Evolutionary conservation across 2,113 vertebrate genomes (phyloP), one percentile per base, ranked within the genome.

Genomic region (Ranitomeya imitator): DNA sequence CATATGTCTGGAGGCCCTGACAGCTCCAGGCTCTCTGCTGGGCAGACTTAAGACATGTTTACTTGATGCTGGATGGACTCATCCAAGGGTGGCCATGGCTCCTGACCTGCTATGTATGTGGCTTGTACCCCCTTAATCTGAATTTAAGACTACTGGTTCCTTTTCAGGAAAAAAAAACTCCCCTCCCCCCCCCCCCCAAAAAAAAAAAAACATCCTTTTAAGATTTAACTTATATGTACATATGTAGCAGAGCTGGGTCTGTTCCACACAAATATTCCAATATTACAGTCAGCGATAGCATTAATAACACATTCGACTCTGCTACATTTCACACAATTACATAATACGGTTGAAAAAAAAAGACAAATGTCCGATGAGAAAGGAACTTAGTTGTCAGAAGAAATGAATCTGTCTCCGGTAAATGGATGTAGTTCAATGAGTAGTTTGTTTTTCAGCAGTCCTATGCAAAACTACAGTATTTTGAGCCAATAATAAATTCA

Each of bases 61-160:
- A 84, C 82, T 26, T 69, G 51, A 55, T 65, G 3, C 82, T 71
- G 61, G 51, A 52, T 54, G 81, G 81, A 61, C 60, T 37, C 6
- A 6, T 37, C 15, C 59, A 13, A n/a, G 67, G 67, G 23, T 60
- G 37, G 60, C 11, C 13, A 59, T 51, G 59, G 7, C 61, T 71
- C 21, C 21, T 23, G 45, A 83, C 45, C 52, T 65, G 81, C n/a
- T 69, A 69, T 67, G 65, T n/a, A 23, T 69, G 82, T 69, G 45
- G 55, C 69, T 83, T 69, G 55, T 69, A 84, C 37, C 10, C 82
- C 45, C 21, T 63, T 54, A 55, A 69, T 71, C 82, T 84, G 63
- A 84, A 65, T 16, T 51, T 31, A 54, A 52, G 45, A 83, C 82
- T 84, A 71, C 63, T 84, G 61, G 21, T 55, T 26, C 63, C n/a